phyloP scores from a whole-genome alignment of 2,888 invertebrate species.

The Scelioninae gen. 1 region DNA sequence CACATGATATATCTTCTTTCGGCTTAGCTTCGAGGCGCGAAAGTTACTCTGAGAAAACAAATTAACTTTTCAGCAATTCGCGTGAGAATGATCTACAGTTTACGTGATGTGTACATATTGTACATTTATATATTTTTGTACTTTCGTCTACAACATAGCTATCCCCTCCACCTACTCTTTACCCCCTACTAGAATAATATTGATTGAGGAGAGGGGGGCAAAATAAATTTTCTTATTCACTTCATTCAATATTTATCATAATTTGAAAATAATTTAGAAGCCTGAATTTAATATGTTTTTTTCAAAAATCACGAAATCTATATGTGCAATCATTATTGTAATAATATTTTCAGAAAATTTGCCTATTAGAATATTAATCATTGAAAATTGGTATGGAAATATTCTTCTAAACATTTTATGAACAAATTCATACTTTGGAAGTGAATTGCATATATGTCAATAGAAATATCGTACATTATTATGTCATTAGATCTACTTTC shows the following conservation, averaged over 20 bases:
- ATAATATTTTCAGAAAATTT: no score
- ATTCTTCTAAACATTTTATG: neutral
- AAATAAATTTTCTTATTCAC: no score
- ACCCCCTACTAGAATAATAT: no score
- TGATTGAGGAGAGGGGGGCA: no score
- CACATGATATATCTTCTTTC: conserved; percentile 69
- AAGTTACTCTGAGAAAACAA: conserved; percentile 58
- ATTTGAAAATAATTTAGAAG: no score
- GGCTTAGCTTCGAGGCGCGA: conserved; percentile 23
- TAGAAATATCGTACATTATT: neutral
- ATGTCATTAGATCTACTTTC: conserved; percentile 10
- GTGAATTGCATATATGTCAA: neutral
- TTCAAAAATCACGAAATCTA: no score
- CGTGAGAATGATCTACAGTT: conserved; percentile 19
- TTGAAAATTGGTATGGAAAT: neutral
- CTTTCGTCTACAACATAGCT: neutral
- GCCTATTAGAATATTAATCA: no score
- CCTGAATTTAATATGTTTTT: no score
- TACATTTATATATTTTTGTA: no score
- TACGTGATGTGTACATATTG: neutral
- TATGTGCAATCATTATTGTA: no score
- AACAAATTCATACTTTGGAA: neutral
- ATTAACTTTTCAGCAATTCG: conserved; percentile 60
- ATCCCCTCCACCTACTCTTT: neutral
- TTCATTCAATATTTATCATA: no score